Conservation (phyloP, 1,140 invertebrate genomes). For the Zaprionus nigranus region DNA sequence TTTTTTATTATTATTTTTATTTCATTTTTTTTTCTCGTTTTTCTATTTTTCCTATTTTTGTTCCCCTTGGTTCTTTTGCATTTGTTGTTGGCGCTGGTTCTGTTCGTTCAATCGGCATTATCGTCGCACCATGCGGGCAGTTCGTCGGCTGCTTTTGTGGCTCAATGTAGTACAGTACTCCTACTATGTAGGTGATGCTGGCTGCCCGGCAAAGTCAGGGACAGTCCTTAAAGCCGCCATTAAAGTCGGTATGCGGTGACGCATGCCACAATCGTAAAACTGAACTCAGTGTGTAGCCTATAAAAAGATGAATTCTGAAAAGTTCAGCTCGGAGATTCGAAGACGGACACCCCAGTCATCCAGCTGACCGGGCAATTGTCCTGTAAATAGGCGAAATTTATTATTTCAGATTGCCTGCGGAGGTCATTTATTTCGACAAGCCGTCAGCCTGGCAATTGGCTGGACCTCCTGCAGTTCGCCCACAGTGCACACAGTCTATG, state of each 20-base stretch:
- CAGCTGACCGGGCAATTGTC: conserved; percentile 51
- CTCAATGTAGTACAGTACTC: conserved; percentile 18
- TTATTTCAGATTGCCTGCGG: conserved; percentile 24
- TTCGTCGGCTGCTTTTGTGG: conserved; percentile 43
- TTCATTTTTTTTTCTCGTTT: conserved; percentile 43
- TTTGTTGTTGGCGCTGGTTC: conserved; percentile 8
- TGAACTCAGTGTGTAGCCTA: neutral
- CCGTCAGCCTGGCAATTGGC: conserved; percentile 26
- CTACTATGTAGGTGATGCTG: conserved; percentile 32
- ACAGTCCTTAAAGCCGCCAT: conserved; percentile 41
- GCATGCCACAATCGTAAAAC: neutral
- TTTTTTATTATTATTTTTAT: conserved; percentile 79
- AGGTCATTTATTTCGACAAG: conserved; percentile 52
- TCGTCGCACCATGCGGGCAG: conserved; percentile 20
- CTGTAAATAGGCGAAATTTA: conserved; percentile 67
- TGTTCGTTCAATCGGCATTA: conserved; percentile 2
- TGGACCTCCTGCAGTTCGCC: neutral
- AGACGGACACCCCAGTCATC: conserved; percentile 3
- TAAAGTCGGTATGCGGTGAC: conserved; percentile 1
- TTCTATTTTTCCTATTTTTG: conserved; percentile 23
- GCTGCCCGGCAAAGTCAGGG: conserved; percentile 10
- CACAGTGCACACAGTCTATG: conserved; percentile 7
- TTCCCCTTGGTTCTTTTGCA: conserved; percentile 20
- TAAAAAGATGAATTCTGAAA: conserved; percentile 60
- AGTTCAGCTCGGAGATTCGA: conserved; percentile 52